Evolutionary conservation across 2,888 invertebrate genomes (phyloP), one percentile per base, ranked within the genome.

Genomic region (Sacculina carcini): DNA sequence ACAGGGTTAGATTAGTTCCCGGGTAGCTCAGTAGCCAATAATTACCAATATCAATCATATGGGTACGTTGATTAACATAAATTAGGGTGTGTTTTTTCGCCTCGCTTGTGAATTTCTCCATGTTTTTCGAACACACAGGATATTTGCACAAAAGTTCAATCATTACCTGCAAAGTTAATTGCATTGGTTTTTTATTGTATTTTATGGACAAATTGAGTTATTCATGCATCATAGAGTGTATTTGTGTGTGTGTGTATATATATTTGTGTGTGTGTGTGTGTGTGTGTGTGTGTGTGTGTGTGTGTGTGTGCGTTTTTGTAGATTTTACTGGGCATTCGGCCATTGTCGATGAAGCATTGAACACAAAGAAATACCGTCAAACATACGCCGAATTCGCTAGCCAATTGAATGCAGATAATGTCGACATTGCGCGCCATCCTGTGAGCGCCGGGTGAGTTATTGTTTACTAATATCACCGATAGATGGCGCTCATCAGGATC

Each of bases 301-400:
- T 36, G 19, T 36, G 19, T 36, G 19, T 36, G 19, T 36, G 19
- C 19, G 19, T 36, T 16, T 36, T 16, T 36, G 19, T 36, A 36
- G 16, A 36, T 19, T 36, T 16, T 36, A 36, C n/a, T n/a, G n/a
- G n/a, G n/a, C n/a, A n/a, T n/a, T n/a, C n/a, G n/a, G n/a, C n/a
- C n/a, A n/a, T n/a, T n/a, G n/a, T n/a, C n/a, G n/a, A n/a, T n/a
- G n/a, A n/a, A n/a, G n/a, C n/a, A n/a, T n/a, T n/a, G n/a, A n/a
- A n/a, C n/a, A n/a, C n/a, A n/a, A n/a, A 68, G 51, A 65, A 60
- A 56, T 62, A 63, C 48, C 67, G 67, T 60, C 66, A 67, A 52
- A 65, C 60, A 56, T 69, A 68, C 57, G 63, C 66, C 51, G 66
- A 67, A 51, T 60, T 65, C 48, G 65, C 57, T 5, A 58, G 56